Evolutionary conservation across 2,888 invertebrate genomes (phyloP).

Genomic region (Willowsia nigromaculata): DNA sequence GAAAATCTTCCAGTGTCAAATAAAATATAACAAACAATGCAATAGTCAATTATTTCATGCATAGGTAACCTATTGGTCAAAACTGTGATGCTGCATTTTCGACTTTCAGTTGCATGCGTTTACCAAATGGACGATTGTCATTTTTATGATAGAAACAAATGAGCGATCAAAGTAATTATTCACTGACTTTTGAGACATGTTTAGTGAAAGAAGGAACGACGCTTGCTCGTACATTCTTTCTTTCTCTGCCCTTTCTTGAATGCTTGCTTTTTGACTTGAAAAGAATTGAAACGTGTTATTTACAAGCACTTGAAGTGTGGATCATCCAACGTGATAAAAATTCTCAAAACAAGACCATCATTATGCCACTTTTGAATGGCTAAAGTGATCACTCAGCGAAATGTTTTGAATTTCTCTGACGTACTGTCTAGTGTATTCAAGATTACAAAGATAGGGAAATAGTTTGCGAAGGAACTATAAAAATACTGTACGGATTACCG

Average conservation of each 20-base stretch:
- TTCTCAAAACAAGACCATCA: conserved; percentile 54
- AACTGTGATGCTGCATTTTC: too few species aligned
- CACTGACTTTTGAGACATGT: conserved; percentile 32
- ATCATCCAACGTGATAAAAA: conserved; percentile 41
- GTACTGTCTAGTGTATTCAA: too few species aligned
- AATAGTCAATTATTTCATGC: too few species aligned
- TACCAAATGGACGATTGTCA: conserved; percentile 54
- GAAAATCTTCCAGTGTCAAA: too few species aligned
- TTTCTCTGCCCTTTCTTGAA: conserved; percentile 8
- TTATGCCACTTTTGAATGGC: conserved; percentile 58
- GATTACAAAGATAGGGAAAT: too few species aligned
- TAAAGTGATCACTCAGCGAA: conserved; percentile 56
- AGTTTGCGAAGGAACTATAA: too few species aligned
- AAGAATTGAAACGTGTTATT: conserved; percentile 6
- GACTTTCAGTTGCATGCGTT: too few species aligned
- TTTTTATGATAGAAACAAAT: conserved; percentile 60
- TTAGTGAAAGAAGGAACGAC: conserved; percentile 48
- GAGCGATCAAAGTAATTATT: conserved; percentile 28
- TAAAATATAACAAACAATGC: too few species aligned
- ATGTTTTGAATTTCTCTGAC: conserved; percentile 48
- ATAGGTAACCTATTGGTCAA: too few species aligned
- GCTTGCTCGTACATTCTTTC: conserved; percentile 24
- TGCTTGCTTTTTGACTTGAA: not conserved
- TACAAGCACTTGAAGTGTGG: not conserved
- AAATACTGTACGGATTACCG: too few species aligned